phyloP scores from a whole-genome alignment of 1,140 invertebrate genomes.

The Vanessa atalanta region DNA sequence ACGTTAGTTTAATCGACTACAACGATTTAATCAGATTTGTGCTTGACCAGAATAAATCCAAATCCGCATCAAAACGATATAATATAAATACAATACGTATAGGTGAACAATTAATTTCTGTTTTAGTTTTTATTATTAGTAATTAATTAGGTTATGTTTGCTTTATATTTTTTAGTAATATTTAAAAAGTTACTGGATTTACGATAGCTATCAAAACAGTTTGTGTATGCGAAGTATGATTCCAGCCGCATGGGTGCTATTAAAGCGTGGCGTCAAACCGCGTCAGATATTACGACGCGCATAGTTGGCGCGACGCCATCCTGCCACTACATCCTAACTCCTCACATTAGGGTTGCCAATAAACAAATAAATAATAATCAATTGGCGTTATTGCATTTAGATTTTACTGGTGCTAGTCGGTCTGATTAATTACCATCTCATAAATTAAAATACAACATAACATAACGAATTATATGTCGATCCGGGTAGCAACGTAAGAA shows the following conservation, averaged over 20 bases:
- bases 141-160: no score
- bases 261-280: conserved; percentile 49
- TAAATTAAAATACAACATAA: no score
- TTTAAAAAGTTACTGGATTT: conserved; percentile 2
- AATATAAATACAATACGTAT: no score
- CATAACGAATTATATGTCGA: no score
- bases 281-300: conserved; percentile 54
- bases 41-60: no score
- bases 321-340: conserved; percentile 42
- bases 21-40: no score
- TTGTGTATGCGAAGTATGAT: conserved; percentile 9
- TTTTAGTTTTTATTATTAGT: no score
- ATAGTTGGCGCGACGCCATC: conserved; percentile 58
- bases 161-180: background rate
- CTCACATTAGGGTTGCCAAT: conserved; percentile 36
- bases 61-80: no score
- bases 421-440: no score
- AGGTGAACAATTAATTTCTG: no score
- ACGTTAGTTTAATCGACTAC: no score
- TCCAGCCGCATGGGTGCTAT: conserved; percentile 11
- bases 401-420: background rate
- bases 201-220: background rate
- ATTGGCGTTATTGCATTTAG: background rate
- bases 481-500: no score
- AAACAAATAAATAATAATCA: background rate